Evolutionary conservation across 2,888 invertebrate genomes (phyloP).

Genomic region (Tuberolachnus salignus): DNA sequence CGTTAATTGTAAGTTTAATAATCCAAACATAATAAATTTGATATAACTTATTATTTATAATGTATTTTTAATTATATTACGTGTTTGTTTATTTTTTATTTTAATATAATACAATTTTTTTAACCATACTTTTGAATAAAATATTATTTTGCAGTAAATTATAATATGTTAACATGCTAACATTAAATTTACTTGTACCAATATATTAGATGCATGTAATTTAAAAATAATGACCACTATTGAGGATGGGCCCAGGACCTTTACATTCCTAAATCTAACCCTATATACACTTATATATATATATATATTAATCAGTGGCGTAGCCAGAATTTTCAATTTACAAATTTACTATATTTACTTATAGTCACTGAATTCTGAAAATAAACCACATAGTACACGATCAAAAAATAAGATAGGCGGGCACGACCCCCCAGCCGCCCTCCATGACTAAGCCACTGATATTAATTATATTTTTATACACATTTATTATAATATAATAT

Average conservation of each 20-base stretch:
- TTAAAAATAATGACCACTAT: not conserved
- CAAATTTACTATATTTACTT: too few species aligned
- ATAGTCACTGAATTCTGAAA: too few species aligned
- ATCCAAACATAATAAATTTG: not conserved
- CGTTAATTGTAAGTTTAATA: not conserved
- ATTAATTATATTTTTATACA: too few species aligned
- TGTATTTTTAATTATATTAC: not conserved
- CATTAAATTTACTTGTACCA: not conserved
- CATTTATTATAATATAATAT: too few species aligned
- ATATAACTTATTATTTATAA: not conserved
- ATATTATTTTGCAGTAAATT: not conserved
- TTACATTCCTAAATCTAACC: not conserved
- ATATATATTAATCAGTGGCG: too few species aligned
- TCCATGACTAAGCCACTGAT: too few species aligned
- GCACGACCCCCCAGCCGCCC: too few species aligned
- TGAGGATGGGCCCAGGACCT: not conserved
- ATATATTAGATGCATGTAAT: not conserved
- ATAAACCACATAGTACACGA: too few species aligned
- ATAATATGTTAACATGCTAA: not conserved
- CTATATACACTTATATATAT: too few species aligned
- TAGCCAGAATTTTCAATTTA: too few species aligned
- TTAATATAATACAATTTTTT: slow-evolving; percentile 5
- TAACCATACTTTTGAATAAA: not conserved
- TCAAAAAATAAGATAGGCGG: too few species aligned
- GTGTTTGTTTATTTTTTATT: not conserved